Conservation (phyloP, 2,113 vertebrate species). For the Grammomys surdaster region DNA sequence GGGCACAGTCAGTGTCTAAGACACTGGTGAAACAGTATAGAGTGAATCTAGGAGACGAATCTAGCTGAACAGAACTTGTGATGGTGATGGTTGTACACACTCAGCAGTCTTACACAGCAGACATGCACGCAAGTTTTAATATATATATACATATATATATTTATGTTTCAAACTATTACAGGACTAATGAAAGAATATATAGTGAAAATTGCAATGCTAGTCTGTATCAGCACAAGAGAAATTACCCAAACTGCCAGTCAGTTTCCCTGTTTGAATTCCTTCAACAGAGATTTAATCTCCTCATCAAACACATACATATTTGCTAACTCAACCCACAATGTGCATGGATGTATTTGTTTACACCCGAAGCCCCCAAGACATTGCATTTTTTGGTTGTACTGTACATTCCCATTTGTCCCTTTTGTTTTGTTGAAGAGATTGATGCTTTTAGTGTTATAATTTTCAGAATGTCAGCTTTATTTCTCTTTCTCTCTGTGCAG, state of each 20-base stretch:
- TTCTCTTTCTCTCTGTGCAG: conserved; percentile 56
- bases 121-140: not conserved
- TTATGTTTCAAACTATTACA: not conserved
- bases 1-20: not conserved
- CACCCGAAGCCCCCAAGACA: not conserved
- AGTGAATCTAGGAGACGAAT: not conserved
- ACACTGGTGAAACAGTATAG: not conserved
- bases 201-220: not conserved
- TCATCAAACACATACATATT: not conserved
- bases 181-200: not conserved
- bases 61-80: not conserved
- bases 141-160: not conserved
- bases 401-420: conserved; percentile 48
- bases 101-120: not conserved
- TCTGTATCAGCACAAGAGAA: not conserved
- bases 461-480: conserved; percentile 66
- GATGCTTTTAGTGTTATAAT: conserved; percentile 68
- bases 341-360: not conserved
- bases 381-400: not conserved
- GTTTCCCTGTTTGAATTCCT: not conserved
- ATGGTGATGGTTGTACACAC: not conserved
- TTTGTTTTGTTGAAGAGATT: conserved; percentile 63
- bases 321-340: not conserved
- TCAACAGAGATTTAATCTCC: not conserved
- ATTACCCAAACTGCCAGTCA: not conserved